phyloP scores from a whole-genome alignment of 2,888 invertebrate genomes.

The Troilus luridus region DNA sequence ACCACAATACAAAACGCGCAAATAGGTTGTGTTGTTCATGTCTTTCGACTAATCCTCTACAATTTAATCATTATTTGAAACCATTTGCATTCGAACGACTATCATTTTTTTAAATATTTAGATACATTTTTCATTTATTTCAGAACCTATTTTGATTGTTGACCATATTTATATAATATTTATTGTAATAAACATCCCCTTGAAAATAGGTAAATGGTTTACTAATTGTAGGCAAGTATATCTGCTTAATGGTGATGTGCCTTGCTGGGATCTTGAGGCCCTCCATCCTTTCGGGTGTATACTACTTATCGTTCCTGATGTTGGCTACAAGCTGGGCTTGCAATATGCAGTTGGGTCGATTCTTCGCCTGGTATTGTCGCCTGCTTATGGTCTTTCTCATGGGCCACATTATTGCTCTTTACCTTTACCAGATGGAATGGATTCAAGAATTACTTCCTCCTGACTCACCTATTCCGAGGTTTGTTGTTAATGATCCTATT shows the following conservation, averaged over 20 bases:
- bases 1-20: no score
- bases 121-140: neutral
- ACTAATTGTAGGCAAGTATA: slow-evolving; percentile 75
- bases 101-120: no score
- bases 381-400: slow-evolving; percentile 82
- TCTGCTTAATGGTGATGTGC: slow-evolving; percentile 78
- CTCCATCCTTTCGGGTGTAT: slow-evolving; percentile 85
- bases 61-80: no score
- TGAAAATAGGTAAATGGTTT: slow-evolving; percentile 48
- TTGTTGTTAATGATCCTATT: slow-evolving; percentile 1
- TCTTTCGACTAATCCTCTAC: no score
- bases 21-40: no score
- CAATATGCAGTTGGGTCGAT: slow-evolving; percentile 80
- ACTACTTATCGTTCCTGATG: slow-evolving; percentile 88
- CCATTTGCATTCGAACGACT: no score
- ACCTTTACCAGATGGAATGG: slow-evolving; percentile 89
- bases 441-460: slow-evolving; percentile 80
- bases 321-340: slow-evolving; percentile 91
- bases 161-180: neutral
- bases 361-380: slow-evolving; percentile 83
- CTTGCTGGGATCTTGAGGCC: slow-evolving; percentile 85
- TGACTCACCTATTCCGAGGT: slow-evolving; percentile 81
- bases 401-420: slow-evolving; percentile 80
- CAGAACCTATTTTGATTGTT: neutral
- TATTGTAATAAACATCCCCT: neutral